Conservation (phyloP, 2,113 vertebrate genomes). For the Apodemus speciosus region DNA sequence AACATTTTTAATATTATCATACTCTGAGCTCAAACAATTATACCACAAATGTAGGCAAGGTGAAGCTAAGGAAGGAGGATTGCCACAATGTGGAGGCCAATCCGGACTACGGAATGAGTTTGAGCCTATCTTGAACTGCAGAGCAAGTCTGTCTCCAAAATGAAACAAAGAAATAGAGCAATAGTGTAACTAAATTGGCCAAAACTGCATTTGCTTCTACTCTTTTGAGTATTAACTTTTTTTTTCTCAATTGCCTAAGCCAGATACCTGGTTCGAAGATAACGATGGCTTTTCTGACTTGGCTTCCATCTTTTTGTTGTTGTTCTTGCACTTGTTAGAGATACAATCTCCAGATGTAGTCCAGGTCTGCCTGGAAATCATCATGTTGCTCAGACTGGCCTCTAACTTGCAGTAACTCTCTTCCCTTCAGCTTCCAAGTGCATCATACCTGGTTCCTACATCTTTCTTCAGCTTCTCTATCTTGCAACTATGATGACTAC, state of each 20-base stretch:
- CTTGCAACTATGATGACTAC: not conserved
- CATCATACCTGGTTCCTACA: not conserved
- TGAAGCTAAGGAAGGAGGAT: not conserved
- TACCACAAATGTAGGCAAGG: not conserved
- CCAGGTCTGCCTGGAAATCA: not conserved
- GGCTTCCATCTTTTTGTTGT: not conserved
- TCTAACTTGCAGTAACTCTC: not conserved
- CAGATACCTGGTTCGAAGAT: not conserved
- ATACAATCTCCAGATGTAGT: no score
- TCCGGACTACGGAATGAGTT: not conserved
- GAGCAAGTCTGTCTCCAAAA: not conserved
- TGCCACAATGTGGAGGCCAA: not conserved
- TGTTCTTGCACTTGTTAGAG: not conserved
- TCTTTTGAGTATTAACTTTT: not conserved
- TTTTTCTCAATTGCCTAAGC: not conserved
- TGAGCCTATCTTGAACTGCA: not conserved
- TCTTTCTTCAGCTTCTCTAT: not conserved
- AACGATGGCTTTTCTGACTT: not conserved
- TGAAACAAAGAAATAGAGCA: not conserved
- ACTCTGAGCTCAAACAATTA: not conserved
- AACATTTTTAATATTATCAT: conserved; percentile 8
- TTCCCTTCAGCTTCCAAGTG: no score
- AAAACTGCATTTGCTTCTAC: not conserved
- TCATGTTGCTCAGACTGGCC: not conserved
- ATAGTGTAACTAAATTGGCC: not conserved